Conservation (phyloP, 2,113 vertebrate genomes). For the Cyphotilapia sp. region DNA sequence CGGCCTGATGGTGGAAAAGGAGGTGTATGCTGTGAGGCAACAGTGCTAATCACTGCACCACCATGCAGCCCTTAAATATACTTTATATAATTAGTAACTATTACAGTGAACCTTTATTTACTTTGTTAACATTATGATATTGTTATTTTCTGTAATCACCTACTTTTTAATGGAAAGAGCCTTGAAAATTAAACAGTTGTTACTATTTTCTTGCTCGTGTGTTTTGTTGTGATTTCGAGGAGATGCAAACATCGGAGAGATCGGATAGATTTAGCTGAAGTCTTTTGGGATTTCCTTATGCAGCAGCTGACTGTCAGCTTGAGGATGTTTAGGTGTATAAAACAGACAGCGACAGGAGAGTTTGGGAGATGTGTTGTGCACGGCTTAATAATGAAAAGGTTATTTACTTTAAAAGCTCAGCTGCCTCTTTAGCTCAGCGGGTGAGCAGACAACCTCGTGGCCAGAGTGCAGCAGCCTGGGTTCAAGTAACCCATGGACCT, state of each 20-base stretch:
- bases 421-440: neutral
- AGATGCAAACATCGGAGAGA: neutral
- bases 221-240: fast-evolving
- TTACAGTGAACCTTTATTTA: neutral
- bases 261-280: neutral
- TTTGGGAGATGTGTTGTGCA: neutral
- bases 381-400: neutral
- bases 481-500: neutral
- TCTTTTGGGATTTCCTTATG: neutral
- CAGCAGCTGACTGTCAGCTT: neutral
- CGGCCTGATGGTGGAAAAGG: neutral
- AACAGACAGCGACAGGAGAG: neutral
- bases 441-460: neutral
- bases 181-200: fast-evolving
- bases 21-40: neutral
- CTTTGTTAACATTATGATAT: neutral
- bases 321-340: neutral
- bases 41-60: neutral
- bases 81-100: neutral
- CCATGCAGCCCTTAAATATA: neutral
- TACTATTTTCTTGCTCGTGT: neutral
- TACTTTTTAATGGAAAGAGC: neutral
- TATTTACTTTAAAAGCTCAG: neutral
- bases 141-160: neutral
- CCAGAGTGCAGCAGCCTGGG: neutral